A percentile compares a stretch with the other conserved stretches of the same genome.
These are phyloP conservation scores for Cyphomyrus plagiostoma DNA, from an alignment of 2,113 vertebrate genomes.

Conservation along the genomic window DNA sequence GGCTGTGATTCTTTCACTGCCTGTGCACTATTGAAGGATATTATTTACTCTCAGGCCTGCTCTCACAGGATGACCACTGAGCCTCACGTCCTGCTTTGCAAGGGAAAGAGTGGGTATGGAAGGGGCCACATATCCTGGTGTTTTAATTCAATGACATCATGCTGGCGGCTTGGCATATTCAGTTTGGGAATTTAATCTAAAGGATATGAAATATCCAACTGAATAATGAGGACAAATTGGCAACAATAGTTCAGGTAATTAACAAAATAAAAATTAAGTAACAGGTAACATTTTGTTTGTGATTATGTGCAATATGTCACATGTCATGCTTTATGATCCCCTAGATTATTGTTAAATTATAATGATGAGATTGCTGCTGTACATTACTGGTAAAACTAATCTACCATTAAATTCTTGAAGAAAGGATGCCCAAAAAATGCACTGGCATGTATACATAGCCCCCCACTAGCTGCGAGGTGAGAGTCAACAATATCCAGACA, in stretches of 20 bases:
- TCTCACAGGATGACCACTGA: slow-evolving; percentile 53
- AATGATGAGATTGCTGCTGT: not conserved
- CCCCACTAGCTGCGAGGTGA: not conserved
- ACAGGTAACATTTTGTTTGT: not conserved
- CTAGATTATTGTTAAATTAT: slow-evolving; percentile 32
- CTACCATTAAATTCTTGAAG: not conserved
- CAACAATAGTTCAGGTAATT: not conserved
- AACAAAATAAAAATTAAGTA: not conserved
- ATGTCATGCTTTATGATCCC: slow-evolving; percentile 19
- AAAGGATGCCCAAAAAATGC: not conserved
- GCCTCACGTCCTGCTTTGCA: slow-evolving; percentile 54
- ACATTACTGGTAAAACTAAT: not conserved
- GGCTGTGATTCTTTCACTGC: not conserved
- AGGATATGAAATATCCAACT: slow-evolving; percentile 26
- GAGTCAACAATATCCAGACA: slow-evolving; percentile 38
- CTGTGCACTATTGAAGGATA: not conserved
- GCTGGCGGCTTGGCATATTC: slow-evolving; percentile 25
- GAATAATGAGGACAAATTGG: slow-evolving; percentile 24
- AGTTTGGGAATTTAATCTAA: slow-evolving; percentile 24
- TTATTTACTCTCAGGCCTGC: slow-evolving; percentile 20
- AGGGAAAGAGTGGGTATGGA: slow-evolving; percentile 52
- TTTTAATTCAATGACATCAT: slow-evolving; percentile 38
- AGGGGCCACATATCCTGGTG: slow-evolving; percentile 36
- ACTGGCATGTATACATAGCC: not conserved
- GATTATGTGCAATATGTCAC: not conserved